Percentiles rank a stretch among this genome's conserved stretches.
phyloP scores from a whole-genome alignment of 2,888 invertebrate species.

The Diarsia rubi region DNA sequence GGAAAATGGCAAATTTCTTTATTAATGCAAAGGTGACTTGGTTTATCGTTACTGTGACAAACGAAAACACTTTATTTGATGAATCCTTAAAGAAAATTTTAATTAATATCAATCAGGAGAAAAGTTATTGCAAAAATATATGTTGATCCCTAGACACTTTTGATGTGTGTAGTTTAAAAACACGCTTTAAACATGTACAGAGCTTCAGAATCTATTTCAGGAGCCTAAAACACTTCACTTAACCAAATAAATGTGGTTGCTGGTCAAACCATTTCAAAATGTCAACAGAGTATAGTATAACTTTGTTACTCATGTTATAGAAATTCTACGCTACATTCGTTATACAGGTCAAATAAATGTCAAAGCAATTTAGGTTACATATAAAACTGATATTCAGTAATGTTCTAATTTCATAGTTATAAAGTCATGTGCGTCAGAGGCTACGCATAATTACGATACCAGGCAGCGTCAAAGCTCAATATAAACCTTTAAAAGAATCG shows the following conservation, averaged over 20 bases:
- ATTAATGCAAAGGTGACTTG: too few species aligned
- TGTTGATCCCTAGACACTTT: too few species aligned
- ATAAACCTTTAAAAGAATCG: conserved; percentile 25
- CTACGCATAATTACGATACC: conserved; percentile 37
- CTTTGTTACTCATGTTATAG: conserved; percentile 35
- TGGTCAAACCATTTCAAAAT: conserved; percentile 43
- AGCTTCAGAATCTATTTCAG: conserved; percentile 19
- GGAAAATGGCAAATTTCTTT: too few species aligned
- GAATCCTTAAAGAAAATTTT: too few species aligned
- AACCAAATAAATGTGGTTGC: conserved; percentile 30
- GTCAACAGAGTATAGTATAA: conserved; percentile 26
- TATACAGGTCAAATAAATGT: conserved; percentile 66
- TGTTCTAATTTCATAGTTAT: conserved; percentile 63
- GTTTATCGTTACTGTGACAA: too few species aligned
- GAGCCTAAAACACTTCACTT: conserved; percentile 21
- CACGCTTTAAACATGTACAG: not conserved
- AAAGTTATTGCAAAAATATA: too few species aligned
- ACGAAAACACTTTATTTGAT: too few species aligned
- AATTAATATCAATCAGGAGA: too few species aligned
- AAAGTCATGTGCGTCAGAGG: conserved; percentile 60
- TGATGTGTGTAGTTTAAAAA: too few species aligned
- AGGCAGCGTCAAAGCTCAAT: conserved; percentile 32
- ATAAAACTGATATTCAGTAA: conserved; percentile 63
- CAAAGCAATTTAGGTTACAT: conserved; percentile 68
- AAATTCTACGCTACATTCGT: conserved; percentile 60